Base-by-base conservation (phyloP, 2,113 vertebrate genomes). In the Hystrix brachyura region DNA sequence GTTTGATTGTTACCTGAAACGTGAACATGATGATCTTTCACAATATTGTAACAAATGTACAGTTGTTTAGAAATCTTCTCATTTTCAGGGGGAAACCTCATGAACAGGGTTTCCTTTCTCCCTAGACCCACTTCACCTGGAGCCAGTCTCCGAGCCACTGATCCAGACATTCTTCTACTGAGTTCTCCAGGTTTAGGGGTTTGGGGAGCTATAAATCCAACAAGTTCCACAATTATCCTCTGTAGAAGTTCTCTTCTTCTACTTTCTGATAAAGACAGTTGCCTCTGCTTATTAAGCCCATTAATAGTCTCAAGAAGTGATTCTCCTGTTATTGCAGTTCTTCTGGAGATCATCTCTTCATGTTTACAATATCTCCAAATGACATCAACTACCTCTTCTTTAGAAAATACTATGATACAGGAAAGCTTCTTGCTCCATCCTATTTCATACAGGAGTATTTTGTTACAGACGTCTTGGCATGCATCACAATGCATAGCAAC, bases 311-410 rank as follows among this genome's bases (percentile, higher is more conserved):
- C 99, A 94, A 99, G 98, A 64, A 99, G 98, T 46, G 98, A 99
- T 18, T 99, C 98, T 98, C 99, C 99, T 78, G 99, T 98, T 83
- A 99, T 98, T 12, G 98, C 97, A 32, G 98, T 99, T 97, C 99
- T 99, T 97, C 99, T 99, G 9, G 98, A 97, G 62, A 99, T 98
- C 15, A 99, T 99, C 76, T 99, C 99, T 85, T 99, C 96, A 91
- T 99, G 99, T 96, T 99, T 99, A 98, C 99, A 99, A 95, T 99
- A 99, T 96, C 99, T 98, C 99, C 99, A 99, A 3, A 99, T 99
- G 72, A 99, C 99, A 97, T 99, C 99, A 87, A 99, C 99, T 95
- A 99, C 99, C 99, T 99, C 99, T 87, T 99, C 99, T 98, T 99
- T 99, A 17, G 99, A 99, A 97, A 99, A 99, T 0, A 99, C 99